Evolutionary conservation across 2,888 invertebrate genomes (phyloP).

Genomic region (Andrena bucephala): DNA sequence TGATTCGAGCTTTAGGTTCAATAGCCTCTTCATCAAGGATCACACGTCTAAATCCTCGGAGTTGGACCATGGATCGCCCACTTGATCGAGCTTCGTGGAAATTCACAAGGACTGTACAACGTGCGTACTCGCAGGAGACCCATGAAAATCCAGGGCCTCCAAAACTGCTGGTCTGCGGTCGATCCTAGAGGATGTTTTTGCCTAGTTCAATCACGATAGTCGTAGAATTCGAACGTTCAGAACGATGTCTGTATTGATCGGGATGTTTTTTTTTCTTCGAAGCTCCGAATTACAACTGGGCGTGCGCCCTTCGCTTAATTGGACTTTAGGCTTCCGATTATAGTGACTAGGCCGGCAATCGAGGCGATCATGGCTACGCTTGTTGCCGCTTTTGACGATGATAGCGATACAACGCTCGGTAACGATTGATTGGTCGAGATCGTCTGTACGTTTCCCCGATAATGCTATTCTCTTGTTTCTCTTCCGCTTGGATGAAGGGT

Average conservation of each 20-base stretch:
- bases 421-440: conserved; percentile 73
- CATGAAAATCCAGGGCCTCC: not conserved
- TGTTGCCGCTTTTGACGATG: conserved; percentile 53
- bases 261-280: not conserved
- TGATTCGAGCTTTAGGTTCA: conserved; percentile 67
- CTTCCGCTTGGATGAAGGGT: conserved; percentile 82
- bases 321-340: conserved; percentile 27
- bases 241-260: not conserved
- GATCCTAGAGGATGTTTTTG: not conserved
- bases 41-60: conserved; percentile 77
- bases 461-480: conserved; percentile 84
- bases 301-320: conserved; percentile 35
- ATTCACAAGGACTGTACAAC: conserved; percentile 64
- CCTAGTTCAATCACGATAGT: not conserved
- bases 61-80: conserved; percentile 59
- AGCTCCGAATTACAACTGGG: conserved; percentile 18
- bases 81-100: conserved; percentile 64
- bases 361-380: conserved; percentile 50
- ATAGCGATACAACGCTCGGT: conserved; percentile 62
- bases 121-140: conserved; percentile 25
- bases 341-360: conserved; percentile 26
- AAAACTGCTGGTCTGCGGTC: conserved; percentile 2
- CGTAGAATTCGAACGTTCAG: not conserved
- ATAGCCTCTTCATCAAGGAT: conserved; percentile 81
- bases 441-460: conserved; percentile 76